These are phyloP conservation scores for Eumaeus atala DNA, from an alignment of 1,140 invertebrate species.

Conservation along the genomic window DNA sequence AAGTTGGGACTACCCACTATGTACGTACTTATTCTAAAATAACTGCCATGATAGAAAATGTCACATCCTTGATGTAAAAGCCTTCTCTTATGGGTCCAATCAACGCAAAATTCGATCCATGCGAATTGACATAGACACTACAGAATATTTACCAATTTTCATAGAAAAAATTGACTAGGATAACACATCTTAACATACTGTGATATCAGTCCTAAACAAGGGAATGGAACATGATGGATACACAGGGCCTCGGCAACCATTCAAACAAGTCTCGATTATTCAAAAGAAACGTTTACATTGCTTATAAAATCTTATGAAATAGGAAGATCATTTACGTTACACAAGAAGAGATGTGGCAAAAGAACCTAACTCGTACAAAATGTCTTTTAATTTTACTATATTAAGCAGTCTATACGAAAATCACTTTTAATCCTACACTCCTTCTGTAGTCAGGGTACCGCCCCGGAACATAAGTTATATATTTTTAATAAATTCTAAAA, in stretches of 20 bases:
- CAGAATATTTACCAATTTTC: slow-evolving; percentile 8
- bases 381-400: slow-evolving; percentile 37
- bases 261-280: too few species aligned
- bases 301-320: too few species aligned
- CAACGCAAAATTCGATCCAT: slow-evolving; percentile 5
- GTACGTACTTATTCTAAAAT: too few species aligned
- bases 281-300: too few species aligned
- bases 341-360: slow-evolving; percentile 21
- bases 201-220: slow-evolving; percentile 5
- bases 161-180: slow-evolving; percentile 11
- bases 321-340: too few species aligned
- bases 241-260: too few species aligned
- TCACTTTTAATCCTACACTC: slow-evolving; percentile 3
- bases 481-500: too few species aligned
- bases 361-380: slow-evolving; percentile 22
- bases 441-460: background rate
- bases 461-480: too few species aligned
- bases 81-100: too few species aligned
- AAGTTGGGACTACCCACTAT: too few species aligned
- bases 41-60: too few species aligned
- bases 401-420: slow-evolving; percentile 48
- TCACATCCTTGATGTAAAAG: too few species aligned
- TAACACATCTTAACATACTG: slow-evolving; percentile 7
- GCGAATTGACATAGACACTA: slow-evolving; percentile 7
- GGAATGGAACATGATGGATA: background rate